Base-by-base conservation (phyloP, 2,888 invertebrate species). In the Tiphia femorata region DNA sequence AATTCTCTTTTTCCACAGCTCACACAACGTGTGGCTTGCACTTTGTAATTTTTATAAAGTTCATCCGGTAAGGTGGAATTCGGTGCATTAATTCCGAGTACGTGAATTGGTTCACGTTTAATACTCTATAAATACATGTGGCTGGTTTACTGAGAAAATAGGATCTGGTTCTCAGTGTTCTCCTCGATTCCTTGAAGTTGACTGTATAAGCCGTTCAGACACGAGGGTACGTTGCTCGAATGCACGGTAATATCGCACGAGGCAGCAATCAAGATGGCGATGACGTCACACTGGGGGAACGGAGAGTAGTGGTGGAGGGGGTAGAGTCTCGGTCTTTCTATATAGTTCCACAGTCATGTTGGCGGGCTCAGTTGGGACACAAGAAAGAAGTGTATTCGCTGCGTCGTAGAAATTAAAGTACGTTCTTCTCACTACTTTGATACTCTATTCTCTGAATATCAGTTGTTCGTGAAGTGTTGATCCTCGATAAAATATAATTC, bases 271-370 rank as follows among this genome's bases (percentile, higher is more conserved):
- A 72, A 73, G 73, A 76, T 72, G 70, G 71, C 68, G 70, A 51
- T 79, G 79, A 79, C 79, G 79, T 79, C 79, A 77, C 58, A 47
- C 12, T 25, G 64, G 53, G 61, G 41, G 49, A 53, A 51, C 50
- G 10, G 37, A 43, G 30, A n/a, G 20, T n/a, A 33, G 21, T 42
- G 61, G 65, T 62, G 72, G 67, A n/a, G 72, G 63, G 56, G 44
- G 41, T 46, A 46, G 47, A 49, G 30, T 33, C 35, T 63, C 55
- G 53, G 67, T 49, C 64, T 66, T 69, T 65, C 70, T 79, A 80
- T 80, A 80, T 81, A 80, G 80, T 72, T 70, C 70, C 70, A 58
- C 60, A 72, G 75, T 78, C 78, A 80, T 77, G 75, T 80, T 79
- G 76, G 60, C 64, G 67, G 69, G 70, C 64, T 79, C 81, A 81